A percentile compares a stretch with the other conserved stretches of the same genome.
phyloP scores from a whole-genome alignment of 2,113 vertebrate genomes.

The Nyctereutes procyonoides region DNA sequence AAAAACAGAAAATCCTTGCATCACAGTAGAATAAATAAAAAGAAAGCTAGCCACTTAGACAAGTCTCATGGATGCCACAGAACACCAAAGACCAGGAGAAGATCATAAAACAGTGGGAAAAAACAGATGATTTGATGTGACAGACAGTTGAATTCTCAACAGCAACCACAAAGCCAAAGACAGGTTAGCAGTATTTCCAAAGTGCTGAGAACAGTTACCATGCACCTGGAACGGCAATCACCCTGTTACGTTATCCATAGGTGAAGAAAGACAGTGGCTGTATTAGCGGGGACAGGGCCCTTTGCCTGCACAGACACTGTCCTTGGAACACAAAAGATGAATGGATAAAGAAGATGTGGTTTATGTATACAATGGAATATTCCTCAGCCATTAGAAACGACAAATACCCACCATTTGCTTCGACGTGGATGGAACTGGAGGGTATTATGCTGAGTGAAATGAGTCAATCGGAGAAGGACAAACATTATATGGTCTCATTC shows the following conservation, averaged over 20 bases:
- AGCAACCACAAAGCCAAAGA: rapidly evolving
- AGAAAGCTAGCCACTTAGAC: background rate
- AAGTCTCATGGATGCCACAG: background rate
- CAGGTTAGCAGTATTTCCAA: rapidly evolving
- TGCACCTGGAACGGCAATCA: background rate
- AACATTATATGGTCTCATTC: too few relatives aligned
- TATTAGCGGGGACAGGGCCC: background rate
- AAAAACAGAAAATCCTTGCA: background rate
- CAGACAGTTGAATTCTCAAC: rapidly evolving
- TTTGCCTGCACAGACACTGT: background rate
- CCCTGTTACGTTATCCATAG: background rate
- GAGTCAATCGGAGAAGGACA: too few relatives aligned
- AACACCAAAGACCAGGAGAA: background rate
- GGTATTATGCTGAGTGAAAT: too few relatives aligned
- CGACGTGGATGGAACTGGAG: too few relatives aligned
- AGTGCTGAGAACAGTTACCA: background rate
- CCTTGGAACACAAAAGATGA: background rate
- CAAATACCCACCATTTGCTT: too few relatives aligned
- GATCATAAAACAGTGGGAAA: background rate
- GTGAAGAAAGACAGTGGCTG: background rate
- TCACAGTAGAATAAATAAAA: background rate
- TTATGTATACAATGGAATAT: too few relatives aligned
- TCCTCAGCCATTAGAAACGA: too few relatives aligned
- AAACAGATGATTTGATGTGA: background rate
- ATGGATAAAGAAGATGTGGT: too few relatives aligned